Evolutionary conservation across 2,797 vertebrate species (phyloP).

Genomic region (Graptemys geographica): DNA sequence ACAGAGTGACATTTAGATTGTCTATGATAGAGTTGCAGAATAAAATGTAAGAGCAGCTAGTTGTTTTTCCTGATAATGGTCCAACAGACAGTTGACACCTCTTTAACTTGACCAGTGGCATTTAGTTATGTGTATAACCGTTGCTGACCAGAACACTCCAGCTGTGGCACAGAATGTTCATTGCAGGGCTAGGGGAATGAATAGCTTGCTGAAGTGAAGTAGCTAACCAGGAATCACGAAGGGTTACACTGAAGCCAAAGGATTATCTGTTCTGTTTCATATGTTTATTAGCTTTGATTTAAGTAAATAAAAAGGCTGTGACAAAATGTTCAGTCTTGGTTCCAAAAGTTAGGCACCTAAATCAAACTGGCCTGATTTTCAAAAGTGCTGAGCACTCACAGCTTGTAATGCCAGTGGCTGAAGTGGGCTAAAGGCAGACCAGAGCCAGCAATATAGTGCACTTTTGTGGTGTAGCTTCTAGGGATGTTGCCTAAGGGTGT

Average conservation of each 20-base stretch:
- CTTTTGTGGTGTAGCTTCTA: not conserved
- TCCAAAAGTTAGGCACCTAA: not conserved
- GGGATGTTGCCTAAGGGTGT: not conserved
- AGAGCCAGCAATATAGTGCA: not conserved
- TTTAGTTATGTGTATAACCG: slow-evolving; percentile 42
- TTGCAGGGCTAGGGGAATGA: slow-evolving; percentile 60
- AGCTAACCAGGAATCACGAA: slow-evolving; percentile 12
- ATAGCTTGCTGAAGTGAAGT: slow-evolving; percentile 40
- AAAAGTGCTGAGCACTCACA: not conserved
- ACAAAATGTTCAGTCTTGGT: slow-evolving; percentile 17
- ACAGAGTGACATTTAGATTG: not conserved
- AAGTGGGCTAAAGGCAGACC: not conserved
- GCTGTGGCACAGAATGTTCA: slow-evolving; percentile 70
- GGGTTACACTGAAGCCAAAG: slow-evolving; percentile 48
- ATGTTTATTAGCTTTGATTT: slow-evolving; percentile 55
- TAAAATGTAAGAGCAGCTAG: slow-evolving; percentile 47
- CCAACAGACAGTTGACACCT: slow-evolving; percentile 71
- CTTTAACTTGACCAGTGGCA: slow-evolving; percentile 66
- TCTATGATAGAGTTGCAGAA: slow-evolving; percentile 40
- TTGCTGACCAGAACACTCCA: slow-evolving; percentile 68
- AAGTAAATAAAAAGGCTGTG: slow-evolving; percentile 43
- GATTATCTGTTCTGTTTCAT: slow-evolving; percentile 48
- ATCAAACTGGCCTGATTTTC: not conserved
- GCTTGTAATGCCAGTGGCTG: not conserved
- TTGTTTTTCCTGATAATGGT: slow-evolving; percentile 64